Evolutionary conservation across 2,113 vertebrate genomes (phyloP), one percentile per base, ranked within the genome.

Genomic region (Nothobranchius furzeri): DNA sequence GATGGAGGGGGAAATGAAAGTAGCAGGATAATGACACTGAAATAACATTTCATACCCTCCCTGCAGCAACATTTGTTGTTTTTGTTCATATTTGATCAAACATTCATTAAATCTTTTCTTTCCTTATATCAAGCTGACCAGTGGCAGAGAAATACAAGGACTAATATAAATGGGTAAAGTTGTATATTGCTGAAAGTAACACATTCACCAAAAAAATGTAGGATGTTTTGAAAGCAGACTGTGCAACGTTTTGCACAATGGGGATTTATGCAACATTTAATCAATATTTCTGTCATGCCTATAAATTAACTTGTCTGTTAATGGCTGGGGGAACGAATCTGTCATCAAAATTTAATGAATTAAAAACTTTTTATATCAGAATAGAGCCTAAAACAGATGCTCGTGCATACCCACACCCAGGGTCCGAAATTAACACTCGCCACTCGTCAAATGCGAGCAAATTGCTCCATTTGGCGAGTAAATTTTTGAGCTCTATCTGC

Each of bases 361-460:
- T 45, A 64, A 70, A 79, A 69, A 24, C 37, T 48, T 20, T 20
- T 82, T 57, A 73, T 36, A 69, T 36, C 35, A 10, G 24, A 56
- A 15, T 56, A 59, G 45, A 64, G 73, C 62, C 55, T 5, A 66
- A 50, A 73, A 63, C 86, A 83, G 86, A 74, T 87, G 87, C 74
- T 82, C 13, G 60, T 86, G 81, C 84, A 79, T 73, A 57, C 52
- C 64, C 52, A 68, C 55, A 81, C 30, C 81, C 73, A 20, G 20
- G 20, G 20, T 20, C 20, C 20, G 20, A 20, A 20, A 20, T 20
- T 20, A 20, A 20, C 20, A 20, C 20, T 20, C 20, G 20, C 20
- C 20, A 20, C 20, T 20, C 20, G 20, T 1, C 20, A 20, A 20
- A 20, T 20, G 20, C 20, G 20, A 20, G 20, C 20, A 20, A 20